Conservation (phyloP, 2,113 vertebrate genomes). For the Meleagris gallopavo region DNA sequence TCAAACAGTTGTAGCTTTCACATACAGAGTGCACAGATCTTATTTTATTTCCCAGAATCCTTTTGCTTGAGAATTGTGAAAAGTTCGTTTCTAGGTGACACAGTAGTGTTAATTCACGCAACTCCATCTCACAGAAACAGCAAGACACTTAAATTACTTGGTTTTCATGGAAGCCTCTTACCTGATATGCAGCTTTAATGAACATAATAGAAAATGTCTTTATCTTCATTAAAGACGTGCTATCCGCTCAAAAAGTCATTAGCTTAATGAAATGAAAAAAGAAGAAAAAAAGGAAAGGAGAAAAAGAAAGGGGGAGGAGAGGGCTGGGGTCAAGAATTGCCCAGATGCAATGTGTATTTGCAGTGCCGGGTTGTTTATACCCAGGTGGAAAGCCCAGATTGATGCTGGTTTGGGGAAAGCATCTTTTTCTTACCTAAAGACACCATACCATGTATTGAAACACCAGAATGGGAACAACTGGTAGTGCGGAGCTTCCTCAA, state of each 20-base stretch:
- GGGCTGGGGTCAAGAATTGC: accelerated
- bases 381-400: background rate
- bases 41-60: background rate
- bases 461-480: background rate
- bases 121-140: slow-evolving; percentile 2
- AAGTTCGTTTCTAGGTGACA: slow-evolving; percentile 4
- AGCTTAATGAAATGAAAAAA: background rate
- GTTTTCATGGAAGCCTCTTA: background rate
- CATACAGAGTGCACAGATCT: background rate
- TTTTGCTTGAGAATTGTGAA: background rate
- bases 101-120: background rate
- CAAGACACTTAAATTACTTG: background rate
- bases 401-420: background rate
- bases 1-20: background rate
- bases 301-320: too few species aligned
- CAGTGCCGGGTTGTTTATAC: background rate
- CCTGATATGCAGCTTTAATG: background rate
- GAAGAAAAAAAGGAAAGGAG: background rate
- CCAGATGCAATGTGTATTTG: background rate
- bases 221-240: background rate
- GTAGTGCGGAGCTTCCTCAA: background rate
- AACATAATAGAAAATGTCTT: background rate
- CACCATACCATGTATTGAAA: background rate
- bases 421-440: background rate
- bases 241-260: background rate